These are phyloP conservation scores for Pseudococcus longispinus DNA, from an alignment of 2,888 invertebrate genomes.

Conservation along the genomic window DNA sequence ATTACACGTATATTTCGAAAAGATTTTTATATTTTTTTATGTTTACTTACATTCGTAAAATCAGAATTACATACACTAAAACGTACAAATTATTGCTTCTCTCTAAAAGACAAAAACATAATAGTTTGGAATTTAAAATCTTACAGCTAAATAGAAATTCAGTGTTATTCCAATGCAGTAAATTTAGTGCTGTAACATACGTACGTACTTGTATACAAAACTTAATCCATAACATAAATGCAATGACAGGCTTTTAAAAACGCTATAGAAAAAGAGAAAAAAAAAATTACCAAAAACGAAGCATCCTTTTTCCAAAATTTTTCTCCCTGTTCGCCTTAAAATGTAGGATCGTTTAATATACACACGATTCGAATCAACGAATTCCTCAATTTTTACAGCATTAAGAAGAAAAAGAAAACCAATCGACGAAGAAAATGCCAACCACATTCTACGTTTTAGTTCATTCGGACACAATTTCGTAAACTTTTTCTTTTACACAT, in stretches of 20 bases:
- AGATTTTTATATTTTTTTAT: slow-evolving; percentile 20
- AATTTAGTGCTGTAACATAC: slow-evolving; percentile 49
- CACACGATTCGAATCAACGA: neutral
- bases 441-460: slow-evolving; percentile 24
- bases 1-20: slow-evolving; percentile 53
- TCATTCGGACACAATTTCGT: neutral
- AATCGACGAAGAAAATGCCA: neutral
- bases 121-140: slow-evolving; percentile 40
- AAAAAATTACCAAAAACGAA: slow-evolving; percentile 13
- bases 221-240: slow-evolving; percentile 53
- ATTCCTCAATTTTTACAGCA: neutral
- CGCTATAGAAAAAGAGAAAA: neutral
- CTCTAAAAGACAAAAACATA: slow-evolving; percentile 27
- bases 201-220: slow-evolving; percentile 45
- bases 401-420: neutral
- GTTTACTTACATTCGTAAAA: slow-evolving; percentile 43
- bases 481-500: neutral
- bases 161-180: slow-evolving; percentile 47
- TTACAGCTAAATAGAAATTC: slow-evolving; percentile 50
- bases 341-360: too few species aligned
- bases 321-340: neutral
- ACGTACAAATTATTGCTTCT: slow-evolving; percentile 55
- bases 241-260: slow-evolving; percentile 31
- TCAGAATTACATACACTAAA: slow-evolving; percentile 55
- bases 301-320: neutral